Percentiles rank a stretch among this genome's conserved stretches.
phyloP scores from a whole-genome alignment of 1,140 invertebrate genomes.

The Bombus soroeensis region DNA sequence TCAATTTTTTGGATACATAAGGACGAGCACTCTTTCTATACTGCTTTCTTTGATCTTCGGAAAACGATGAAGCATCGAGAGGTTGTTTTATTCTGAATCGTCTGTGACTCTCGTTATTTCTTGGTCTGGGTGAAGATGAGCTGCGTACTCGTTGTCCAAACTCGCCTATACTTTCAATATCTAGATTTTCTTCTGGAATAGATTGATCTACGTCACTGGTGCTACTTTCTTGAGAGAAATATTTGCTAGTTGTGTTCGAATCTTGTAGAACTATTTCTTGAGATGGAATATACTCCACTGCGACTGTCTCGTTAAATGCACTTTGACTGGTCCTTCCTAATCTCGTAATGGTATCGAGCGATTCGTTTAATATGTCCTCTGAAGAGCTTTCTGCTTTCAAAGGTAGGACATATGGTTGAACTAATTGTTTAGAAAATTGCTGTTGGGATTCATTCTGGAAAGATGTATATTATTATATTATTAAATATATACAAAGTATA shows the following conservation, averaged over 20 bases:
- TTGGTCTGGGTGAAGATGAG: not conserved
- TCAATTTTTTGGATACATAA: not conserved
- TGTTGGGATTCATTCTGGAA: constrained; percentile 37
- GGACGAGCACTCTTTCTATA: not conserved
- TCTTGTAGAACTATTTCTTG: constrained; percentile 6
- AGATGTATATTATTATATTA: not conserved
- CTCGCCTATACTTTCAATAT: constrained; percentile 53
- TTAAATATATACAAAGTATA: not conserved
- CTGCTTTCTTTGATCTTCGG: constrained; percentile 18
- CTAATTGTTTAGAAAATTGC: constrained; percentile 27
- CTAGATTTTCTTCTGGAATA: not conserved
- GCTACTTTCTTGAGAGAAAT: not conserved
- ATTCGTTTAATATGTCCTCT: not conserved
- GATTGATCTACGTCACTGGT: not conserved
- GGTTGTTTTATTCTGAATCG: constrained; percentile 9
- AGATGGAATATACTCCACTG: not conserved
- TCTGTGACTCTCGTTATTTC: not conserved
- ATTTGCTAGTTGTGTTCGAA: not conserved
- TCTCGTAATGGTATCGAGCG: not conserved
- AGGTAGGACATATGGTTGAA: constrained; percentile 8
- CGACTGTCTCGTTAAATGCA: not conserved
- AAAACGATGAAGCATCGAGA: not conserved
- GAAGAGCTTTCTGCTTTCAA: not conserved
- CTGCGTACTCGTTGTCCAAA: constrained; percentile 62
- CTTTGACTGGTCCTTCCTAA: not conserved